Conservation (phyloP, 2,888 invertebrate species). For the Sinhomidia bicolor region DNA sequence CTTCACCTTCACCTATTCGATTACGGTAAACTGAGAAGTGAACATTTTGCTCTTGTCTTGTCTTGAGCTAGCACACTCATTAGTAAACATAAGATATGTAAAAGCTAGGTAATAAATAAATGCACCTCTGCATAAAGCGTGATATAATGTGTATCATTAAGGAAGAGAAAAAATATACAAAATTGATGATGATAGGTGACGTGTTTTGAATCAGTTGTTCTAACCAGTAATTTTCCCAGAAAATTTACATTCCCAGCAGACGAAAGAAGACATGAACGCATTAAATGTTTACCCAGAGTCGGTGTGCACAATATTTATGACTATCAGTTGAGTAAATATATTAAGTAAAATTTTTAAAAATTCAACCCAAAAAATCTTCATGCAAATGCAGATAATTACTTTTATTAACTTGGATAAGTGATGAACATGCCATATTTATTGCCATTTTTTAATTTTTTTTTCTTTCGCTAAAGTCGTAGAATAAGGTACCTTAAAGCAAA, state of each 20-base stretch:
- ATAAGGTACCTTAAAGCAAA: too few species aligned
- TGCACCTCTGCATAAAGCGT: neutral
- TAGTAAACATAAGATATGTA: neutral
- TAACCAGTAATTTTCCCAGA: constrained; percentile 38
- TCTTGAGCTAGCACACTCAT: constrained; percentile 2
- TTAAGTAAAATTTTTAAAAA: neutral
- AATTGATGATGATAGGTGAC: constrained; percentile 50
- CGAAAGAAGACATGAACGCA: neutral
- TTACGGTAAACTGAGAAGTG: constrained; percentile 61
- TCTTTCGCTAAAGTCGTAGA: too few species aligned
- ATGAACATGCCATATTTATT: too few species aligned
- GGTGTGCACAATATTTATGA: neutral
- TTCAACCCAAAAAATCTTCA: neutral
- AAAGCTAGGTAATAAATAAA: neutral
- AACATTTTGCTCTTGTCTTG: neutral
- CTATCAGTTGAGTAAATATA: neutral
- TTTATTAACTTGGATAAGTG: too few species aligned
- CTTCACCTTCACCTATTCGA: constrained; percentile 68
- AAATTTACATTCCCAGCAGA: constrained; percentile 15
- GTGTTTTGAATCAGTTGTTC: constrained; percentile 56
- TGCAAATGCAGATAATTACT: too few species aligned
- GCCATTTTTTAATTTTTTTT: too few species aligned
- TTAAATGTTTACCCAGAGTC: constrained; percentile 18
- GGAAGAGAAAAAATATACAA: constrained; percentile 8
- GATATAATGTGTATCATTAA: constrained; percentile 54